Conservation (phyloP, 2,797 vertebrate genomes). For the Sebastes umbrosus region DNA sequence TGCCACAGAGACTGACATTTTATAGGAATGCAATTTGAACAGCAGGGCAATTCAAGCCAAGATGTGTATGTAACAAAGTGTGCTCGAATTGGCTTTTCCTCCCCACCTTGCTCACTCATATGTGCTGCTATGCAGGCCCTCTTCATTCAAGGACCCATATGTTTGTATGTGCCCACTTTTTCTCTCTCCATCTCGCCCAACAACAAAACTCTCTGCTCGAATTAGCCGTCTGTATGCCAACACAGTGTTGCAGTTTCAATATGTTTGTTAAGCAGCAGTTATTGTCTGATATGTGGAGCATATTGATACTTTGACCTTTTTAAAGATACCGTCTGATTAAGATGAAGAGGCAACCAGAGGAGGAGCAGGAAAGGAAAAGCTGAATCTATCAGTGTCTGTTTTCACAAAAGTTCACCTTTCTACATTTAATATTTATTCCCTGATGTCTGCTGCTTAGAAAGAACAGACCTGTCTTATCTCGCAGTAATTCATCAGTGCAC, state of each 20-base stretch:
- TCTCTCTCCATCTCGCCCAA: neutral
- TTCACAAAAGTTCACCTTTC: constrained; percentile 22
- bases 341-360: neutral
- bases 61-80: constrained; percentile 22
- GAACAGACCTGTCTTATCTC: constrained; percentile 16
- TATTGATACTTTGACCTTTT: constrained; percentile 23
- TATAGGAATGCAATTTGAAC: constrained; percentile 37
- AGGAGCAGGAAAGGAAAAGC: neutral
- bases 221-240: neutral
- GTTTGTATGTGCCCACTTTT: neutral
- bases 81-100: constrained; percentile 7
- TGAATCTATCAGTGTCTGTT: neutral
- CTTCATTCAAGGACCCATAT: constrained; percentile 39
- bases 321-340: neutral
- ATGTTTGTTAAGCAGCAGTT: neutral
- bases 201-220: constrained; percentile 10
- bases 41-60: constrained; percentile 43
- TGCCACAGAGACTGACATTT: constrained; percentile 44
- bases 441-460: constrained; percentile 14
- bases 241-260: neutral
- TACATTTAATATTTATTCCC: constrained; percentile 20
- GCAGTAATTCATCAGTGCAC: constrained; percentile 31
- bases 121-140: constrained; percentile 13
- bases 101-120: neutral
- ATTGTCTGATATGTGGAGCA: neutral